Conservation (phyloP, 2,113 vertebrate species). For the Herpetotheres cachinnans region DNA sequence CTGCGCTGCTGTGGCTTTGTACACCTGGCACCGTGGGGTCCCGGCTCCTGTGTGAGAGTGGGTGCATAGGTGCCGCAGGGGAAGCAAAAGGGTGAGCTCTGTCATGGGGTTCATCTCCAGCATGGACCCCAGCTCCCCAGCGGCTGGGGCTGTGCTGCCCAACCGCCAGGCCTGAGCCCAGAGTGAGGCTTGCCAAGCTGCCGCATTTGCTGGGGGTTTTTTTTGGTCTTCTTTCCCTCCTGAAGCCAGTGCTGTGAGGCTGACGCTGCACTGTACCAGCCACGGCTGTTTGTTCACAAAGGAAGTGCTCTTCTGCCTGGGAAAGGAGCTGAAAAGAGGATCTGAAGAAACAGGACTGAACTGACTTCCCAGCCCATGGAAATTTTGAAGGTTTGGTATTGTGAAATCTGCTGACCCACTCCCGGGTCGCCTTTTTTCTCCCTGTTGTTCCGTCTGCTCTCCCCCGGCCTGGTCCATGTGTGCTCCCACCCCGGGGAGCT, state of each 20-base stretch:
- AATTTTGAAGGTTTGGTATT: background rate
- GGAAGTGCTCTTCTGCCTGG: background rate
- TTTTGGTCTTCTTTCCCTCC: background rate
- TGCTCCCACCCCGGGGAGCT: background rate
- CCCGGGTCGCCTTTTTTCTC: background rate
- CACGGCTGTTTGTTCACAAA: background rate
- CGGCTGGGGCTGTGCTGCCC: background rate
- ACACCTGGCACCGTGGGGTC: background rate
- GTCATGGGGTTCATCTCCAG: background rate
- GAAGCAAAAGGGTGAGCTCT: background rate
- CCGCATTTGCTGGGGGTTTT: background rate
- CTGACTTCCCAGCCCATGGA: background rate
- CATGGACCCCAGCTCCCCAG: background rate
- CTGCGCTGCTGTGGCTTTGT: background rate
- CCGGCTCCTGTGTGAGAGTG: accelerated
- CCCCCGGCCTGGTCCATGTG: accelerated
- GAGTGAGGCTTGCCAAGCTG: background rate
- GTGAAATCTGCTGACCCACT: background rate
- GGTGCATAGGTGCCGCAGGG: background rate
- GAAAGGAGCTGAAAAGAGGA: background rate
- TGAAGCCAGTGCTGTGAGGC: background rate
- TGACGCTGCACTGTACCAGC: accelerated
- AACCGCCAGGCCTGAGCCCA: background rate
- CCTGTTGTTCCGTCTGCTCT: background rate
- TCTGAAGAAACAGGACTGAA: background rate